Percentiles rank a stretch among this genome's conserved stretches.
These are phyloP conservation scores for Camelus dromedarius DNA, from an alignment of 2,113 vertebrate species.

Conservation along the genomic window DNA sequence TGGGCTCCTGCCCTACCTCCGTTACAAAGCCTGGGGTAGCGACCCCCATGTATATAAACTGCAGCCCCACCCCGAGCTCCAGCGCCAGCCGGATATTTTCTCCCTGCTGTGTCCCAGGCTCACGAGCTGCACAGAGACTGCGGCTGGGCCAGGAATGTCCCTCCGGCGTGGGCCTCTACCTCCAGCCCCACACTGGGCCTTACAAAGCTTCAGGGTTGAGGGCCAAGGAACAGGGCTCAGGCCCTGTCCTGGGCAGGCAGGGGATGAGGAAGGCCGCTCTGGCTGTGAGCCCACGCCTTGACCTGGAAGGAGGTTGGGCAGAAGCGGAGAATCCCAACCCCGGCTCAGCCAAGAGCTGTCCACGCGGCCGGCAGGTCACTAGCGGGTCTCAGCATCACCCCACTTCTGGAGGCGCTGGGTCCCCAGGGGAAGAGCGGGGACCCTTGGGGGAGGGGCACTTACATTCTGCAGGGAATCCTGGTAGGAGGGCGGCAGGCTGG, in stretches of 20 bases:
- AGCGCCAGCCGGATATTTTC: not conserved
- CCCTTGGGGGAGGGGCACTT: conserved; percentile 72
- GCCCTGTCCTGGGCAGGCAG: not conserved
- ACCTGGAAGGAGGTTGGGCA: not conserved
- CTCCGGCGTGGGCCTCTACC: fast-evolving
- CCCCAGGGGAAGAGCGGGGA: fast-evolving
- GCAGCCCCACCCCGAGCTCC: not conserved
- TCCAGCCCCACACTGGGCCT: fast-evolving
- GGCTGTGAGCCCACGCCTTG: not conserved
- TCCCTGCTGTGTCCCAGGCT: fast-evolving
- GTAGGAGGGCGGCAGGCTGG: conserved; percentile 93
- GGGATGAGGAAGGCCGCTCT: not conserved
- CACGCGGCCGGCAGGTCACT: not conserved
- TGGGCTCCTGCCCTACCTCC: not conserved
- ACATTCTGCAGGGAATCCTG: conserved; percentile 95
- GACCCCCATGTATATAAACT: fast-evolving
- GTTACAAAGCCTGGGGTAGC: not conserved
- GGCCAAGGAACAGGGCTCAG: not conserved
- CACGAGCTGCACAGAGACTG: fast-evolving
- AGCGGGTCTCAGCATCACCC: fast-evolving
- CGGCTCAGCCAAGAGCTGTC: not conserved
- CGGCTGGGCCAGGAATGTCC: fast-evolving
- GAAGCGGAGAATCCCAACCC: not conserved
- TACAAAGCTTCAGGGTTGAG: fast-evolving
- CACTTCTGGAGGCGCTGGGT: fast-evolving